Base-by-base conservation (phyloP, 2,113 vertebrate genomes). In the Salvator merianae region DNA sequence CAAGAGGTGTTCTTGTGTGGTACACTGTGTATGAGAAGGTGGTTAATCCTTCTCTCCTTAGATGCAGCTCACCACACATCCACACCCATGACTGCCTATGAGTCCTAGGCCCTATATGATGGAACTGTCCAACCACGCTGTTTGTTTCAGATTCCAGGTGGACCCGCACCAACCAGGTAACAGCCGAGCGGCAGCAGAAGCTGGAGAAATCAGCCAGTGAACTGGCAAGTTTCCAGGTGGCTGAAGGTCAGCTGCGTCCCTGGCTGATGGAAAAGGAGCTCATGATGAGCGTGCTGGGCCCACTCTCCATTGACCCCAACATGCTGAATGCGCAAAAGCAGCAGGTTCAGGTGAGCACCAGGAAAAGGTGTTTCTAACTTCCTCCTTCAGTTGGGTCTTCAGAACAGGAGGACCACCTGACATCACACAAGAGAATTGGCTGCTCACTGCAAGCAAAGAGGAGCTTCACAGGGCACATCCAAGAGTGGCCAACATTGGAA, bases 261-360 rank as follows among this genome's bases (percentile, higher is more conserved):
- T 99, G 99, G 98, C 96, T 99, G 4, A 94, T 94, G 91, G 99
- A 99, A 95, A 99, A 99, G 93, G 98, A 99, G 93, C 95, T 99
- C 90, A 99, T 99, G 98, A 99, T 99, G 98, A 99, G 99, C 0
- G 99, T 99, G 73, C 93, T 99, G 85, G 99, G 99, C 1, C 98
- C 99, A 0, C 95, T 99, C 34, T 99, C 98, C 92, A 99, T 99
- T 78, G 98, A 99, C 92, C 98, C 98, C 2, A 99, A 99, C 95
- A 99, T 99, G 99, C 96, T 99, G 85, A 98, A 93, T 7, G 98
- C 98, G 0, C 99, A 99, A 94, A 98, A 98, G 87, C 99, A 99
- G 82, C 99, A 99, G 96, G 99, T 96, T 22, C 98, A 99, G 98
- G 99, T 99, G 88, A 93, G 89, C 7, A 13, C 24, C 8, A 3